These are phyloP conservation scores for Heliothis peltigera DNA, from an alignment of 2,888 invertebrate genomes.

Conservation along the genomic window DNA sequence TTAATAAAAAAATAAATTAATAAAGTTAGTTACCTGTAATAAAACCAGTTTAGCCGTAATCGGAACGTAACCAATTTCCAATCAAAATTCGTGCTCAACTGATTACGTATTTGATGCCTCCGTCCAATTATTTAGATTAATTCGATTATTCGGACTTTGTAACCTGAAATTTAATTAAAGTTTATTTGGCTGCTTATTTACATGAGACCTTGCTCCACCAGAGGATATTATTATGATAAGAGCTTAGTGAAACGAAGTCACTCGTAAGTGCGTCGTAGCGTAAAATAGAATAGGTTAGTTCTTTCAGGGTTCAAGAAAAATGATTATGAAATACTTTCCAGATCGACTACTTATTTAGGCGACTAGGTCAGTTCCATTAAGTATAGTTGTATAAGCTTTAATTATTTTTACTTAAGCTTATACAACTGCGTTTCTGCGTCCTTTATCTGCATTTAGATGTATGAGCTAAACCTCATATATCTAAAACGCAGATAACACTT, in stretches of 20 bases:
- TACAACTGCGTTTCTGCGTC: too few species aligned
- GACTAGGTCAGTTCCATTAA: not conserved
- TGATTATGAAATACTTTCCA: constrained; percentile 7
- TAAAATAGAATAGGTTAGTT: constrained; percentile 11
- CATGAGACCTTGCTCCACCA: constrained; percentile 5
- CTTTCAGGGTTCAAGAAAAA: not conserved
- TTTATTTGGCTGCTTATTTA: constrained; percentile 18
- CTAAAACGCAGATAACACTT: not conserved
- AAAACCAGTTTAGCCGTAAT: not conserved
- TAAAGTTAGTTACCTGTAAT: not conserved
- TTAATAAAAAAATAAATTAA: not conserved
- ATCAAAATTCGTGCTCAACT: constrained; percentile 23
- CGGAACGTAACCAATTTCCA: constrained; percentile 11
- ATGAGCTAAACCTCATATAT: too few species aligned
- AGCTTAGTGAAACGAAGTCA: constrained; percentile 12
- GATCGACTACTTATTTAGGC: constrained; percentile 2
- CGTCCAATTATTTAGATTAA: constrained; percentile 19
- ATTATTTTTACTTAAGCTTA: too few species aligned
- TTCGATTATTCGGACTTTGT: constrained; percentile 3
- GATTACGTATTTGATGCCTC: constrained; percentile 5
- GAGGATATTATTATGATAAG: constrained; percentile 24
- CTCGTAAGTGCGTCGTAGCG: constrained; percentile 6
- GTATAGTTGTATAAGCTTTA: too few species aligned
- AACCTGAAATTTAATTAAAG: constrained; percentile 7
- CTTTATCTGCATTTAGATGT: too few species aligned